Evolutionary conservation across 2,888 invertebrate species (phyloP), one percentile per base, ranked within the genome.

Genomic region (Neoaliturus tenellus): DNA sequence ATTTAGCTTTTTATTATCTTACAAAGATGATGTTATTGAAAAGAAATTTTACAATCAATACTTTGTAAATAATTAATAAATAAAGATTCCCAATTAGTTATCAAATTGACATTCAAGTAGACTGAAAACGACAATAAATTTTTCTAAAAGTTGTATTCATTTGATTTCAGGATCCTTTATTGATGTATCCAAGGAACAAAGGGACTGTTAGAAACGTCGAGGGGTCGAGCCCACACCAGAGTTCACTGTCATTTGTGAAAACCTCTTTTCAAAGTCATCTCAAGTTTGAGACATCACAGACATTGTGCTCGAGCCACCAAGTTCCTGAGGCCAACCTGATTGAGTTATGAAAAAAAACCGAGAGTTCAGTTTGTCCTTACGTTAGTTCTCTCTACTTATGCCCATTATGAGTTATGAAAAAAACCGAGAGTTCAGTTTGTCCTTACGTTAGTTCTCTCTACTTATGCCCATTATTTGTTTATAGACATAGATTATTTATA

Each of bases 151-250:
- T n/a, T n/a, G n/a, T 33, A 23, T 20, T n/a, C n/a, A 3, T 69
- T 35, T 80, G 4, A n/a, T 62, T 62, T 62, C 67, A 88, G 87
- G 88, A 94, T 89, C 94, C 94, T 0, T 89, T 94, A 14, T 89
- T 94, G 55, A 90, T 93, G 89, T 93, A 93, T 86, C 94, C 93
- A 12, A 91, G 93, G 86, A 94, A 94, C 89, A 92, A 93, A 86
- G 94, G 93, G 23, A 88, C 87, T 91, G 84, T 92, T 91, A 92
- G 92, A 91, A 82, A 82, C 67, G 55, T 82, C 20, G 78, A 80
- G 58, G 33, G 67, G 33, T 20, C 33, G 20, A 33, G n/a, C n/a
- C 14, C 3, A 0, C 48, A 75, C n/a, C 69, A 82, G 35, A 35
- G 25, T 10, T 69, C 80, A 20, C n/a, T 69, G 14, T 73, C 82